Conservation (phyloP, 2,797 vertebrate genomes). For the Natrix natrix region DNA sequence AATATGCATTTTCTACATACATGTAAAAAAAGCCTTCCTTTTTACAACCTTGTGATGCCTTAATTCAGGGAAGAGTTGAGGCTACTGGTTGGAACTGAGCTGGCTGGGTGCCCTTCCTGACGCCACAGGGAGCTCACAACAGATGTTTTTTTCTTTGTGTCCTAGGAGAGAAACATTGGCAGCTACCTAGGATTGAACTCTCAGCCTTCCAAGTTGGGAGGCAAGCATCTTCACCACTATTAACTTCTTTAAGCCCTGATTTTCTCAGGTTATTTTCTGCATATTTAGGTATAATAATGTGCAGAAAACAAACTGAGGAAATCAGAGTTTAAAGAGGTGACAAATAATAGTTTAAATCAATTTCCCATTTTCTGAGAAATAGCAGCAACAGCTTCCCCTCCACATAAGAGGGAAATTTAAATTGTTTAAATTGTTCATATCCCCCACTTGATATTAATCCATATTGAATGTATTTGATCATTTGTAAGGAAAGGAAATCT, state of each 20-base stretch:
- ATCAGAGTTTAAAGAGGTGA: neutral
- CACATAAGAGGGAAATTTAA: neutral
- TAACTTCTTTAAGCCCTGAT: neutral
- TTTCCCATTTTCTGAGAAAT: neutral
- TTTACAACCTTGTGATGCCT: too few species aligned
- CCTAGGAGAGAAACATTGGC: too few species aligned
- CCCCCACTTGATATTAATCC: neutral
- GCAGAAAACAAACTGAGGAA: neutral
- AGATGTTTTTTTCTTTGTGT: too few species aligned
- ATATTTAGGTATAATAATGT: neutral
- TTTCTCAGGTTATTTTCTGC: neutral
- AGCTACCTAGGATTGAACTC: too few species aligned
- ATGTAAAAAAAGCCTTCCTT: too few species aligned
- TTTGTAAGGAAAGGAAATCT: neutral
- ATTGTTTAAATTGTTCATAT: neutral
- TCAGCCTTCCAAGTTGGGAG: too few species aligned
- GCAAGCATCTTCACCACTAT: neutral
- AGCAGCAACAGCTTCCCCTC: neutral
- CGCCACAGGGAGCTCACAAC: too few species aligned
- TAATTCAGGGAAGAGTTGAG: too few species aligned
- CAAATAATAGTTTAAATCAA: neutral
- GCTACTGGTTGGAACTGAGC: too few species aligned
- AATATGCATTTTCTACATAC: neutral
- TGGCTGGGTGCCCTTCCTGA: too few species aligned
- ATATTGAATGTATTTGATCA: neutral